Evolutionary conservation across 2,797 vertebrate species (phyloP), one percentile per base, ranked within the genome.

Genomic region (Tarsius wallacei): DNA sequence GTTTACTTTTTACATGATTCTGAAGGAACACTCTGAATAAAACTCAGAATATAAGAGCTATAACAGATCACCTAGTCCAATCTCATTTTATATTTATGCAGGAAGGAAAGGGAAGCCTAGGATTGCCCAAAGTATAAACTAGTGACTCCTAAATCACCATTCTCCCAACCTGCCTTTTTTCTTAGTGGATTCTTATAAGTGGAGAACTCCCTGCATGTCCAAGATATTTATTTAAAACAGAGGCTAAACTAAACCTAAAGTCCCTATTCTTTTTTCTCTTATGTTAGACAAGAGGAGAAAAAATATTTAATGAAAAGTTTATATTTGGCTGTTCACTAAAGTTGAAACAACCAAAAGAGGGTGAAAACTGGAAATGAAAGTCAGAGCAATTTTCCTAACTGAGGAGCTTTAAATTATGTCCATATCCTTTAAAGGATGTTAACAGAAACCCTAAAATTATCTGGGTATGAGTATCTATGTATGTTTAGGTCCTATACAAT

Each of bases 331-430:
- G 81, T 91, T 94, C 86, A 63, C 63, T 63, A 93, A 95, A 74
- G 31, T 33, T 86, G 17, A 77, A 88, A 83, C 57, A 93, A 49
- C 17, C 8, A 94, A 10, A 93, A 73, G 24, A 61, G n/a, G 31
- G 51, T 83, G 12, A 59, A 90, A 94, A 92, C 71, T 84, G 87
- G 51, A 90, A 53, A 88, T 51, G 36, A 96, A 93, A 93, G 51
- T 42, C 0, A 22, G 17, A 90, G 85, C 24, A 71, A 68, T 53
- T 87, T 93, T 89, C 51, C 49, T 83, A 83, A 73, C 19, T 59
- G 88, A 15, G 90, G 68, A 89, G 55, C 55, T 93, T 36, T 33
- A 97, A 96, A 87, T 95, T 82, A 94, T 49, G 16, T n/a, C 81
- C n/a, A 68, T 55, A 21, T 12, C 28, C 47, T 61, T 94, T 55